These are phyloP conservation scores for Porites lutea DNA, from an alignment of 64 coral and sea anemone genomes.

Conservation along the genomic window DNA sequence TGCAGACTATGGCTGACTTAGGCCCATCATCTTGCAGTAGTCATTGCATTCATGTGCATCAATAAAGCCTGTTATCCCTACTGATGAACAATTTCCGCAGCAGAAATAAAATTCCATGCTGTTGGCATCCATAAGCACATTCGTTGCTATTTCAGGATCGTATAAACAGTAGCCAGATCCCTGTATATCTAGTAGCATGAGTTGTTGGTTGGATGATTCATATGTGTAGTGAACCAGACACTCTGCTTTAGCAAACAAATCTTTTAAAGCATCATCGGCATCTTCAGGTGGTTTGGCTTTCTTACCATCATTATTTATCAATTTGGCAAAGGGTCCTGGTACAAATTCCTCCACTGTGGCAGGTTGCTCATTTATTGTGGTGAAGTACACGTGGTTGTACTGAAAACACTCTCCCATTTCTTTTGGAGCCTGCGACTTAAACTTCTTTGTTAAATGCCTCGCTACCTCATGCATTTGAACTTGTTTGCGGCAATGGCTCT, in stretches of 20 bases:
- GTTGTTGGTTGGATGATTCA: slow-evolving; percentile 10
- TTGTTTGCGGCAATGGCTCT: too few species aligned
- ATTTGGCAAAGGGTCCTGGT: slow-evolving; percentile 67
- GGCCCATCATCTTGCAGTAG: slow-evolving; percentile 53
- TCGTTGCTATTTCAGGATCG: slow-evolving; percentile 56
- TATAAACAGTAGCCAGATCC: slow-evolving; percentile 39
- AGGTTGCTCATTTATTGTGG: slow-evolving; percentile 61
- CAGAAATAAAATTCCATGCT: slow-evolving; percentile 61
- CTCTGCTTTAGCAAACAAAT: slow-evolving; percentile 65
- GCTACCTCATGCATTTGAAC: too few species aligned
- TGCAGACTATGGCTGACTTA: not conserved
- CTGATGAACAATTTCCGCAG: slow-evolving; percentile 58
- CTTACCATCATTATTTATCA: slow-evolving; percentile 85
- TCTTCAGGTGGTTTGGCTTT: slow-evolving; percentile 5
- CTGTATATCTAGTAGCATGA: slow-evolving; percentile 59
- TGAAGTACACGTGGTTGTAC: too few species aligned
- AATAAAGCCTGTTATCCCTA: slow-evolving; percentile 29
- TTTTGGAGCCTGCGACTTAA: too few species aligned
- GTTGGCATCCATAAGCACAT: slow-evolving; percentile 39
- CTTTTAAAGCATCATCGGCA: slow-evolving; percentile 29
- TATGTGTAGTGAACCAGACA: slow-evolving; percentile 45
- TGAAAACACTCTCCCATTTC: too few species aligned
- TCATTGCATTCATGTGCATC: slow-evolving; percentile 37
- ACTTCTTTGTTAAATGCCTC: too few species aligned
- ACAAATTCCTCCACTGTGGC: slow-evolving; percentile 90